These are phyloP conservation scores for Melitaea cinxia DNA, from an alignment of 1,140 invertebrate genomes.

Conservation along the genomic window DNA sequence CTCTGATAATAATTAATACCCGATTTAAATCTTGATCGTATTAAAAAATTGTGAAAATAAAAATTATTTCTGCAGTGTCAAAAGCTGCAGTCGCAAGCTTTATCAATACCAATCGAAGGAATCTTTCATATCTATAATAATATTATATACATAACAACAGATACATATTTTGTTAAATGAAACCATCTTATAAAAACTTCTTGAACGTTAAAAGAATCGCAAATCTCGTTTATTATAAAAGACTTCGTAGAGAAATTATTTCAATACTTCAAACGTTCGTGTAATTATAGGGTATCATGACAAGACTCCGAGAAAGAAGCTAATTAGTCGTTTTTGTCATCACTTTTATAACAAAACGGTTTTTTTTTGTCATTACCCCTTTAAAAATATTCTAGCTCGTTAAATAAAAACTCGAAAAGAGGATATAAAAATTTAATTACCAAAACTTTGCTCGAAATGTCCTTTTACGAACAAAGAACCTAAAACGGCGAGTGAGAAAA, in stretches of 20 bases:
- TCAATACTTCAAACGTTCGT: slow-evolving; percentile 19
- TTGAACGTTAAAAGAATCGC: not conserved
- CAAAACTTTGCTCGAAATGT: slow-evolving; percentile 54
- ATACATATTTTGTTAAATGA: too few relatives aligned
- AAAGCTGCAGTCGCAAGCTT: too few relatives aligned
- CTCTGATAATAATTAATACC: too few relatives aligned
- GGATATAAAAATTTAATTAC: slow-evolving; percentile 74
- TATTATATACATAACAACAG: too few relatives aligned
- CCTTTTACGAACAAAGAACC: slow-evolving; percentile 58
- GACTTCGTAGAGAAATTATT: slow-evolving; percentile 13
- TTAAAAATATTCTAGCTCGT: slow-evolving; percentile 56
- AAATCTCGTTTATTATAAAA: not conserved
- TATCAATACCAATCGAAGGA: too few relatives aligned
- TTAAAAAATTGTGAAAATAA: too few relatives aligned
- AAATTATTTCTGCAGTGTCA: too few relatives aligned
- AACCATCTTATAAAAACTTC: not conserved
- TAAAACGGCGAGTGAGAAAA: slow-evolving; percentile 46
- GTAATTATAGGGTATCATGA: slow-evolving; percentile 29
- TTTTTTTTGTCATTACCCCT: slow-evolving; percentile 44
- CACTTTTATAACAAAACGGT: slow-evolving; percentile 36
- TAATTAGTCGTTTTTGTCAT: slow-evolving; percentile 43
- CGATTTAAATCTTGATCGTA: too few relatives aligned
- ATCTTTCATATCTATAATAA: too few relatives aligned
- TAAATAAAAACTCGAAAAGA: slow-evolving; percentile 49
- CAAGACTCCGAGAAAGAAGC: slow-evolving; percentile 27